A percentile compares a stretch with the other conserved stretches of the same genome.
Evolutionary conservation across 2,797 vertebrate genomes (phyloP).

Genomic region (Takifugu ocellatus): DNA sequence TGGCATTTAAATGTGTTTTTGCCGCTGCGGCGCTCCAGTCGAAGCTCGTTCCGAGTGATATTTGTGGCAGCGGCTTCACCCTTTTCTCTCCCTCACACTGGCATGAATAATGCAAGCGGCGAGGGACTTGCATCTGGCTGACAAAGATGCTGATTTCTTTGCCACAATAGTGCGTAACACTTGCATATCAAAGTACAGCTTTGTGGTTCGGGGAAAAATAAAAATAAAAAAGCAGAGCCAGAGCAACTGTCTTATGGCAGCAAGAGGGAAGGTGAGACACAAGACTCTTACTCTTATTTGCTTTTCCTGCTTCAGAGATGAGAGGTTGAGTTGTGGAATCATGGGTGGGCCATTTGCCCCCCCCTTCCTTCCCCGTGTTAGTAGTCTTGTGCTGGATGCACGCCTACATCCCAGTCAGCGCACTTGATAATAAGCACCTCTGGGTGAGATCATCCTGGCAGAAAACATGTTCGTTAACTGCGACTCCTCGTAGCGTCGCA

Average conservation of each 20-base stretch:
- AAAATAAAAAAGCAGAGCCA: not conserved
- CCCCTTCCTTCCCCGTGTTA: no score
- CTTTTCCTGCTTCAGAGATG: not conserved
- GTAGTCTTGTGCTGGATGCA: no score
- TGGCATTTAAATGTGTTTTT: constrained; percentile 6
- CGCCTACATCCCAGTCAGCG: not conserved
- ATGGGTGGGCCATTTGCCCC: not conserved
- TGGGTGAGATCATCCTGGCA: constrained; percentile 35
- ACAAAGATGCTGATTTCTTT: constrained; percentile 19
- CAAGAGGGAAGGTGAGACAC: constrained; percentile 16
- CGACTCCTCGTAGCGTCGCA: constrained; percentile 42
- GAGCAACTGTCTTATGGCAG: constrained; percentile 32
- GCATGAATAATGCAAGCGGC: constrained; percentile 60
- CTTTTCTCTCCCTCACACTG: constrained; percentile 9
- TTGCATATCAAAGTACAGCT: constrained; percentile 59
- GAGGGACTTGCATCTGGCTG: constrained; percentile 56
- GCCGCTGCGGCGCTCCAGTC: constrained; percentile 32
- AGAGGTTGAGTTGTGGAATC: not conserved
- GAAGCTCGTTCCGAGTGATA: constrained; percentile 32
- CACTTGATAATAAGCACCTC: constrained; percentile 45
- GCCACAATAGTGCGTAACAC: constrained; percentile 21
- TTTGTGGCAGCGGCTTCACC: constrained; percentile 43
- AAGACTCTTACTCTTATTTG: no score
- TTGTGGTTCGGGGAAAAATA: constrained; percentile 34
- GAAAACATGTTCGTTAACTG: constrained; percentile 36